phyloP scores from a whole-genome alignment of 2,888 invertebrate species.

The Lithodes maja region DNA sequence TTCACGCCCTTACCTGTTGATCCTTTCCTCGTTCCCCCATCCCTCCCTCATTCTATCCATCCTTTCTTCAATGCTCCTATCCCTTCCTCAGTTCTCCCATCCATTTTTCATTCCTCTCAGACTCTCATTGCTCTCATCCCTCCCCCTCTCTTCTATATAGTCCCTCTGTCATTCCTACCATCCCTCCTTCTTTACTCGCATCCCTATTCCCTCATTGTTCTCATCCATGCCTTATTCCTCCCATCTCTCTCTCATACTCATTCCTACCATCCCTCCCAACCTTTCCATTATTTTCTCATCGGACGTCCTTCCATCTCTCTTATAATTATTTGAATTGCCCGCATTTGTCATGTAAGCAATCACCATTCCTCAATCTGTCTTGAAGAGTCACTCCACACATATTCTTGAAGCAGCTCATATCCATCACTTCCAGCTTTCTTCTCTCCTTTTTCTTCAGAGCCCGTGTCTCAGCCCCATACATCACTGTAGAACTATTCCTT shows the following conservation, averaged over 20 bases:
- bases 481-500: no score
- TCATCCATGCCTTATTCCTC: neutral
- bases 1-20: no score
- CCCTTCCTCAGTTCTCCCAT: neutral
- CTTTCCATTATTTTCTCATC: neutral
- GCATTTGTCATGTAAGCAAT: no score
- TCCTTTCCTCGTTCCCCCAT: neutral
- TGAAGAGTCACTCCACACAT: no score
- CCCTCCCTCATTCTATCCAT: no score
- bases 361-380: no score
- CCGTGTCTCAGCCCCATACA: no score
- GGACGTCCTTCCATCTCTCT: neutral
- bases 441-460: no score
- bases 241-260: neutral
- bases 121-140: neutral
- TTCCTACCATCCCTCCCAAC: neutral
- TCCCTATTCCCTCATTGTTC: neutral
- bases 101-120: neutral
- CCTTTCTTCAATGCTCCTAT: neutral
- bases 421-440: neutral
- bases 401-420: no score
- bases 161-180: neutral
- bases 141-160: neutral
- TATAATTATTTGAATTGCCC: no score
- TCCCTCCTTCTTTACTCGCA: neutral